Base-by-base conservation (phyloP, 2,113 vertebrate species). In the Boulengerochromis microlepis region DNA sequence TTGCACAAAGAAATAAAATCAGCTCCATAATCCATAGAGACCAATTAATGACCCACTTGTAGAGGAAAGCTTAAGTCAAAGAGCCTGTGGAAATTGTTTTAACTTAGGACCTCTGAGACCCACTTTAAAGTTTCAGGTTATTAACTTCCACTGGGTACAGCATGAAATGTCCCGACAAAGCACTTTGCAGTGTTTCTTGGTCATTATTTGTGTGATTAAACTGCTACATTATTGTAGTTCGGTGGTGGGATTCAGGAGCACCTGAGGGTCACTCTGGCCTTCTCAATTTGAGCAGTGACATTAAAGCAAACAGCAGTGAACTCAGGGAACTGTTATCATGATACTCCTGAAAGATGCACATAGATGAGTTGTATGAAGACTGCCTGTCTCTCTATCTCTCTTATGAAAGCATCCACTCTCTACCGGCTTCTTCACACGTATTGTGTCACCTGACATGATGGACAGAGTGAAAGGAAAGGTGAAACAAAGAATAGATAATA, bases 191-290 rank as follows among this genome's bases (percentile, higher is more conserved):
- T 71, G 35, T 71, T 71, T 24, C 35, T 71, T 24, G n/a, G 12
- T 71, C 66, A 40, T 42, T 42, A 42, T 24, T 24, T 42, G 8
- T 42, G n/a, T 24, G 66, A 71, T 42, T 71, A 1, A 8, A 42
- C 38, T 71, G 66, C 66, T 42, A 71, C 38, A 71, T 71, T 71
- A 4, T 42, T 69, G 64, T 69, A 38, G 33, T 69, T 69, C 3
- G 4, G 33, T 38, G 19, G 19, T 69, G 33, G 64, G 64, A 69
- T 22, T 69, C 64, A 69, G n/a, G 38, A 42, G 66, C 38, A 71
- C 38, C 12, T 24, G 64, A 71, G 64, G 35, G 64, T 71, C n/a
- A 42, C n/a, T 15, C 1, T 71, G 38, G 3, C 38, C 66, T 1
- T 40, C 66, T 42, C 22, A 74, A 16, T 74, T 74, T 74, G 13